These are phyloP conservation scores for Hydrophis major DNA, from an alignment of 2,797 vertebrate species.

Conservation along the genomic window DNA sequence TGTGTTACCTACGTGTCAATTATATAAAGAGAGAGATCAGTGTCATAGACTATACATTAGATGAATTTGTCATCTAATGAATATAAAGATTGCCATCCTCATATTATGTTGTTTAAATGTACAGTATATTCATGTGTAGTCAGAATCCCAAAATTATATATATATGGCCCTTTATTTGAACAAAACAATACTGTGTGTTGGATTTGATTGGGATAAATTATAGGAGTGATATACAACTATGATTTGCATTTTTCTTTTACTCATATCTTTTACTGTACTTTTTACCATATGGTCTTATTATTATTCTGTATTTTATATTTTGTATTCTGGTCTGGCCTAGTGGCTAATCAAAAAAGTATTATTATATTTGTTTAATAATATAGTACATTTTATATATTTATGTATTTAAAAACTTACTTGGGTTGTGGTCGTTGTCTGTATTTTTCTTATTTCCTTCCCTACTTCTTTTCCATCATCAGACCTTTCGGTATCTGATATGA, in stretches of 20 bases:
- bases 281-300: background rate
- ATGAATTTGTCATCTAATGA: background rate
- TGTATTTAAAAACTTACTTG: constrained; percentile 76
- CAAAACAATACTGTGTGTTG: background rate
- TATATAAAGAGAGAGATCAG: background rate
- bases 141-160: background rate
- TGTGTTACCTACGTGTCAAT: background rate
- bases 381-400: background rate
- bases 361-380: background rate
- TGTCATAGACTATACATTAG: background rate
- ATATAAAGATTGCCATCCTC: background rate
- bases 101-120: background rate
- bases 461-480: constrained; percentile 94
- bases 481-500: constrained; percentile 94
- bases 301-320: background rate
- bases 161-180: background rate
- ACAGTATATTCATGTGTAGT: background rate
- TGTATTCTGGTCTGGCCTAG: background rate
- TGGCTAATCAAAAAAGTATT: background rate
- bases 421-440: constrained; percentile 95
- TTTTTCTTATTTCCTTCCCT: constrained; percentile 94
- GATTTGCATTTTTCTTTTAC: background rate
- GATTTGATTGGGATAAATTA: background rate
- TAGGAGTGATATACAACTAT: background rate
- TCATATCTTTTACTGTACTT: background rate